A percentile compares a stretch with the other conserved stretches of the same genome.
These are phyloP conservation scores for Microctonus aethiopoides DNA, from an alignment of 2,888 invertebrate species.

Conservation along the genomic window DNA sequence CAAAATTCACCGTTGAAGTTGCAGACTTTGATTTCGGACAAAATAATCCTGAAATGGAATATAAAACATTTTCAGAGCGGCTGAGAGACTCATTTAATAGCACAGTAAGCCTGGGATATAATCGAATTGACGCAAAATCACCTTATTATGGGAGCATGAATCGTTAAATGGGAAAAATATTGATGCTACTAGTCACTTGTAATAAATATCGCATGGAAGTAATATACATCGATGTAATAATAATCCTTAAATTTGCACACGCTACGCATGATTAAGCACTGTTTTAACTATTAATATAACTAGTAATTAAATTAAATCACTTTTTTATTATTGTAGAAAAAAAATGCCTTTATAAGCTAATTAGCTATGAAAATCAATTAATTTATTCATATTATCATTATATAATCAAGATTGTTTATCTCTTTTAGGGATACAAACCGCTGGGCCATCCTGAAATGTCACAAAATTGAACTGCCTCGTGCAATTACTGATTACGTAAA, in stretches of 20 bases:
- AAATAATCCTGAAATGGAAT: constrained; percentile 82
- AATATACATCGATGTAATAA: constrained; percentile 36
- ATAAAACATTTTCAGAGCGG: constrained; percentile 87
- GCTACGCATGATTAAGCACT: background rate
- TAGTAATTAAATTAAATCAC: background rate
- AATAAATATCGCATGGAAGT: constrained; percentile 34
- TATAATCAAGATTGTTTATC: constrained; percentile 5
- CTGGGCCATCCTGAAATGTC: constrained; percentile 52
- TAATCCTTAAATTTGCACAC: background rate
- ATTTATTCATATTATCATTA: background rate
- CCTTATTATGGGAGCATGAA: constrained; percentile 65
- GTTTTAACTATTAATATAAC: background rate
- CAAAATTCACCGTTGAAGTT: constrained; percentile 85
- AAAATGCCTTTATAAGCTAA: background rate
- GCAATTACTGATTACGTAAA: background rate
- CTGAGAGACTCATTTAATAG: constrained; percentile 81
- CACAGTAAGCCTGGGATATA: constrained; percentile 67
- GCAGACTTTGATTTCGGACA: constrained; percentile 92
- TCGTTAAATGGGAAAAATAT: constrained; percentile 35
- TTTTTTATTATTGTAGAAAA: background rate
- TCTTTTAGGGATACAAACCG: constrained; percentile 38
- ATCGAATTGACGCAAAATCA: constrained; percentile 55
- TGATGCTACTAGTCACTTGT: constrained; percentile 24
- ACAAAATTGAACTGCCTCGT: constrained; percentile 18
- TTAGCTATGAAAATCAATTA: background rate